Conservation (phyloP, 2,797 vertebrate species). For the Alfaro cultratus region DNA sequence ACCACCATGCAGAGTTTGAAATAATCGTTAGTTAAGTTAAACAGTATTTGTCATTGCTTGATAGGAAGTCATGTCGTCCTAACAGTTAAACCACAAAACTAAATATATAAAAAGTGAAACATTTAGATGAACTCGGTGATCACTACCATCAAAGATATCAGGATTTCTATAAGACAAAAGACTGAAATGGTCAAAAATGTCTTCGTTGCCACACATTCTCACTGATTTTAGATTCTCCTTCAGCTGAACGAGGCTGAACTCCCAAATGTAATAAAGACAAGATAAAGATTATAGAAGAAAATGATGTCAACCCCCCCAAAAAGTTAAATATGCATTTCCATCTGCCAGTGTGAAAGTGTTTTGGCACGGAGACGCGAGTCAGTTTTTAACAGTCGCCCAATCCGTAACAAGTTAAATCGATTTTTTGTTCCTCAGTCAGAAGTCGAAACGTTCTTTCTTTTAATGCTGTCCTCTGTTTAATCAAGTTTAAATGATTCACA, state of each 20-base stretch:
- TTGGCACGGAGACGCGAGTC: constrained; percentile 53
- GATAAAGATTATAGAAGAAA: constrained; percentile 19
- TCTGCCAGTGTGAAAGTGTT: constrained; percentile 58
- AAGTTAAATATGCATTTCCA: constrained; percentile 59
- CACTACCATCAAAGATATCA: constrained; percentile 24
- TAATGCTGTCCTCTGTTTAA: constrained; percentile 25
- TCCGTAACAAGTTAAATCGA: constrained; percentile 41
- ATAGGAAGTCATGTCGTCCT: too few relatives aligned
- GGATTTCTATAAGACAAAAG: not conserved
- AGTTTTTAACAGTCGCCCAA: constrained; percentile 61
- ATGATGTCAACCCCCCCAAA: not conserved
- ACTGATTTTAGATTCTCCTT: constrained; percentile 3
- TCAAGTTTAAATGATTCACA: constrained; percentile 42
- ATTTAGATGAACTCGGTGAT: too few relatives aligned
- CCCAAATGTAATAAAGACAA: not conserved
- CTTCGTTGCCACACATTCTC: not conserved
- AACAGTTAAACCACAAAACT: too few relatives aligned
- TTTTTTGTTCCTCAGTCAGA: constrained; percentile 49
- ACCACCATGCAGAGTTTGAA: too few relatives aligned
- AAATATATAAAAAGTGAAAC: too few relatives aligned
- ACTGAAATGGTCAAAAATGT: constrained; percentile 1
- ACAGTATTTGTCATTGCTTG: too few relatives aligned
- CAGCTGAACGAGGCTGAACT: not conserved
- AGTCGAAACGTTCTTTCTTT: constrained; percentile 13
- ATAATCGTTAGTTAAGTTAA: too few relatives aligned